phyloP scores from a whole-genome alignment of 2,888 invertebrate species.

The Synergus gifuensis region DNA sequence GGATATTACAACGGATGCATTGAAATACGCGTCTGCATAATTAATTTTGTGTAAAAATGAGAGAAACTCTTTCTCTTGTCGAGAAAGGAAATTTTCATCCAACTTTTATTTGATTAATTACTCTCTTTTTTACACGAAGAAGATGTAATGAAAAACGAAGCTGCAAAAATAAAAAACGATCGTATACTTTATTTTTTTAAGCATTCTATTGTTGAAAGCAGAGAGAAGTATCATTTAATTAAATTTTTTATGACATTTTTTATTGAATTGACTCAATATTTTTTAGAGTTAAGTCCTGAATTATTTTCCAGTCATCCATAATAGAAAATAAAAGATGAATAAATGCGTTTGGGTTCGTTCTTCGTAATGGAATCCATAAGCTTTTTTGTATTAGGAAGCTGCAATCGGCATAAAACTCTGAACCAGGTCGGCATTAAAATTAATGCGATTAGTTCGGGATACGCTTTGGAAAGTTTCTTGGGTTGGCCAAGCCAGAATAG shows the following conservation, averaged over 20 bases:
- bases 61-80: neutral
- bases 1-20: neutral
- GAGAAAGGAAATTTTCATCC: neutral
- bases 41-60: neutral
- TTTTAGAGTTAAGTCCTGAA: neutral
- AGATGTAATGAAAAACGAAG: neutral
- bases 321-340: neutral
- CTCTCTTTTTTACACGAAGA: neutral
- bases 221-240: neutral
- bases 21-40: neutral
- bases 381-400: constrained; percentile 18
- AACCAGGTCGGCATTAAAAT: constrained; percentile 36
- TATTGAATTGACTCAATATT: neutral
- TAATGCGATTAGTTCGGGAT: constrained; percentile 33
- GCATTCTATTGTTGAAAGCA: neutral
- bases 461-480: constrained; percentile 21
- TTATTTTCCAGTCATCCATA: neutral
- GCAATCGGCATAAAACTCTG: constrained; percentile 21
- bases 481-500: neutral
- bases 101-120: neutral
- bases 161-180: neutral
- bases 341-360: neutral
- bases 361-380: constrained; percentile 7
- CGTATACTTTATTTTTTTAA: no score
- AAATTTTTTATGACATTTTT: neutral